Evolutionary conservation across 1,140 invertebrate genomes (phyloP).

Genomic region (Drosophila elegans): DNA sequence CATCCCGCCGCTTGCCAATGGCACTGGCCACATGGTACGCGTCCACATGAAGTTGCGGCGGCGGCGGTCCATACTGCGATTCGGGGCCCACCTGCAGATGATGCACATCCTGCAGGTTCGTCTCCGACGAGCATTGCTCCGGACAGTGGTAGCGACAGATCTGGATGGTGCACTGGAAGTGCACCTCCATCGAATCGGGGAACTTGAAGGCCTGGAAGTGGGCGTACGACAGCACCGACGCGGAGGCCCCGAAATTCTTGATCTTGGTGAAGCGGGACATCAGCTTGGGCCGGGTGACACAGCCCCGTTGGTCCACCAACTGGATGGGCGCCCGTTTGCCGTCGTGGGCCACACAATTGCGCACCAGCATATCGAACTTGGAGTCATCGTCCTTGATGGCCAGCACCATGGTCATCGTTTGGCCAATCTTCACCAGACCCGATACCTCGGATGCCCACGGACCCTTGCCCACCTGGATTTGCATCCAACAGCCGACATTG

Average conservation of each 20-base stretch:
- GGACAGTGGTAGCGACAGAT: conserved; percentile 97
- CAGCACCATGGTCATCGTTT: conserved; percentile 98
- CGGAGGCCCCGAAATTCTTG: conserved; percentile 96
- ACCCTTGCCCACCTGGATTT: conserved; percentile 97
- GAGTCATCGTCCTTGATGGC: conserved; percentile 98
- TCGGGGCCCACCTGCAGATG: conserved; percentile 87
- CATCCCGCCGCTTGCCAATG: conserved; percentile 89
- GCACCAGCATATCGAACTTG: conserved; percentile 97
- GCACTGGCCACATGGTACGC: conserved; percentile 86
- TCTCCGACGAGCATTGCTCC: conserved; percentile 91
- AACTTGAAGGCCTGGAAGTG: conserved; percentile 98
- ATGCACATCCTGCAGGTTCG: conserved; percentile 86
- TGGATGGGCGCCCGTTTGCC: conserved; percentile 97
- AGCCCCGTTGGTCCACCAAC: conserved; percentile 96
- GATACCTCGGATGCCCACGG: conserved; percentile 98
- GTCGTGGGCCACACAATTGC: conserved; percentile 97
- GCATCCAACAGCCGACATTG: conserved; percentile 98
- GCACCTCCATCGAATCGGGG: conserved; percentile 98
- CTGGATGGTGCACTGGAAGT: conserved; percentile 98
- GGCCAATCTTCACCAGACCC: conserved; percentile 96
- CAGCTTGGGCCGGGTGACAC: conserved; percentile 95
- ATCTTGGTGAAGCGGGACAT: conserved; percentile 98
- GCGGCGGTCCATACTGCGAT: conserved; percentile 89
- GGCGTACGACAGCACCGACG: conserved; percentile 95
- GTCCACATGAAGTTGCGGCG: conserved; percentile 86